A percentile compares a stretch with the other conserved stretches of the same genome.
Conservation (phyloP, 2,113 vertebrate species). For the Mormoops blainvillei region DNA sequence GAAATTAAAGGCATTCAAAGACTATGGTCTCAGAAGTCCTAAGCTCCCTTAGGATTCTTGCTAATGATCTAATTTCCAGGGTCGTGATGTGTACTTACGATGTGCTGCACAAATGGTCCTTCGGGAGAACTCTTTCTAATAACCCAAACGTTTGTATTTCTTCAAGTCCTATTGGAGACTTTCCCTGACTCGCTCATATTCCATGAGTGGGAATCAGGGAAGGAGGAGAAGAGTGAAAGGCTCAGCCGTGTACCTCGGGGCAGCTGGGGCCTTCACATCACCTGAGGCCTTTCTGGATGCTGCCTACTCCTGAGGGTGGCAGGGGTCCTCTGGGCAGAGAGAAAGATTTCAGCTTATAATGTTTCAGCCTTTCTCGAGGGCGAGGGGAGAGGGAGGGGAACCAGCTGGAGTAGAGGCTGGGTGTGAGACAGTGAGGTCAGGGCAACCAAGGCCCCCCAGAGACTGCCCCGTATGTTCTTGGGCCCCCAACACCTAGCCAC, state of each 20-base stretch:
- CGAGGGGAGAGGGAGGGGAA: no score
- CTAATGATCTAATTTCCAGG: background rate
- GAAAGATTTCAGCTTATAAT: background rate
- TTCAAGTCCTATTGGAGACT: background rate
- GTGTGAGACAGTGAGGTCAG: fast-evolving
- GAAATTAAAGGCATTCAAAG: background rate
- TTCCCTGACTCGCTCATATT: background rate
- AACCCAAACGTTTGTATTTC: background rate
- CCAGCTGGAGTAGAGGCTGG: background rate
- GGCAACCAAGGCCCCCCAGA: fast-evolving
- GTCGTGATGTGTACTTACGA: background rate
- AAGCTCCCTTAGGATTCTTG: background rate
- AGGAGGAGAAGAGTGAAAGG: background rate
- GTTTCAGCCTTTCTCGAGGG: background rate
- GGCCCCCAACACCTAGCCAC: background rate
- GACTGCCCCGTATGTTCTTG: fast-evolving
- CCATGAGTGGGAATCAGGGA: background rate
- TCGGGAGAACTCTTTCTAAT: background rate
- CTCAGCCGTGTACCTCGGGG: background rate
- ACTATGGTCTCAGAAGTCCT: background rate
- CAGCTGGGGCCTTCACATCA: background rate
- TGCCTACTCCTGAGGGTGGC: background rate
- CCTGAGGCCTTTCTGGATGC: background rate
- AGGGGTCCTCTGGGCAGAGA: background rate
- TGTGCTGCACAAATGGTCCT: background rate